Percentiles rank a stretch among this genome's conserved stretches.
These are phyloP conservation scores for Petrocephalus sullivani DNA, from an alignment of 2,797 vertebrate genomes.

Conservation along the genomic window DNA sequence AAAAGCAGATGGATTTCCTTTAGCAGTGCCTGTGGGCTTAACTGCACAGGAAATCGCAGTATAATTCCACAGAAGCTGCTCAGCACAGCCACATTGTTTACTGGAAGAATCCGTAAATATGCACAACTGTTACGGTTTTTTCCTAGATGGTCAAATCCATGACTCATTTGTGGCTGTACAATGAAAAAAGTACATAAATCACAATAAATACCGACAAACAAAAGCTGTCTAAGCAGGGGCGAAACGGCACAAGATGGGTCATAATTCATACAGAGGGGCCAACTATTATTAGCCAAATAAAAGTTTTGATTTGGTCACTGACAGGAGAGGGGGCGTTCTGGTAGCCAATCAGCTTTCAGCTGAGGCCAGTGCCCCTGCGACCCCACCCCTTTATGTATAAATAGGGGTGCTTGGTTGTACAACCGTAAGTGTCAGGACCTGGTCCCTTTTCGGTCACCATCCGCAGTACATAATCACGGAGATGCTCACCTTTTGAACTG, in stretches of 20 bases:
- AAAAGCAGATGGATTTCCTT: not conserved
- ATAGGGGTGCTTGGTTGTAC: not conserved
- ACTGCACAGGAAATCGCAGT: not conserved
- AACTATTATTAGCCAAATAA: not conserved
- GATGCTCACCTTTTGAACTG: slow-evolving; percentile 72
- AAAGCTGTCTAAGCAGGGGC: not conserved
- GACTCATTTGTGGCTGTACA: not conserved
- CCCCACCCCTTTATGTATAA: not conserved
- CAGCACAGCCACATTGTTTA: not conserved
- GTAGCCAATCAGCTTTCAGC: not conserved
- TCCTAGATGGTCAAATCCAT: not conserved
- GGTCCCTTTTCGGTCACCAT: not conserved
- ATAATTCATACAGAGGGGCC: not conserved
- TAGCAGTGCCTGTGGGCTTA: not conserved
- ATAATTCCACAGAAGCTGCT: not conserved
- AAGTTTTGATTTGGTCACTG: not conserved
- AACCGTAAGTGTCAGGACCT: not conserved
- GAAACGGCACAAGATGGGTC: not conserved
- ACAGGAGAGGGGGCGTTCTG: not conserved
- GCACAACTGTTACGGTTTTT: not conserved
- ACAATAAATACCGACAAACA: not conserved
- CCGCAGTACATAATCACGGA: not conserved
- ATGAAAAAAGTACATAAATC: not conserved
- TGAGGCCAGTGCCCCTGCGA: not conserved
- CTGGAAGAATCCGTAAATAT: not conserved